phyloP scores from a whole-genome alignment of 2,113 vertebrate genomes.

The Empidonax alnorum region DNA sequence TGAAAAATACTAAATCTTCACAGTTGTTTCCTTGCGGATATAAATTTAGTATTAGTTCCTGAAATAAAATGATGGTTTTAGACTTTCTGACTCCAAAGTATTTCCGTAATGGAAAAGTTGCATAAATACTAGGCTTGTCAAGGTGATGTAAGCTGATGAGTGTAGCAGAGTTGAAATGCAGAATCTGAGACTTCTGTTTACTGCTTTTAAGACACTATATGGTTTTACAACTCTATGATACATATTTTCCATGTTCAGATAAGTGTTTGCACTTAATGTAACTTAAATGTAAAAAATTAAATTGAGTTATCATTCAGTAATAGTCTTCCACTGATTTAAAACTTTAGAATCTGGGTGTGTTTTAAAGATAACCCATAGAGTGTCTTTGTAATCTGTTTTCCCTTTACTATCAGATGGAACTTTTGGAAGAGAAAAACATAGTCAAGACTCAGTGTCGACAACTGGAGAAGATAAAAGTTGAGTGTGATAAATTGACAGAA shows the following conservation, averaged over 20 bases:
- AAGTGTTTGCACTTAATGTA: background rate
- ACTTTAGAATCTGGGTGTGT: background rate
- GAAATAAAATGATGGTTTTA: background rate
- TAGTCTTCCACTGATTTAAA: background rate
- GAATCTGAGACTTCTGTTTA: background rate
- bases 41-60: background rate
- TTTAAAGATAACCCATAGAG: background rate
- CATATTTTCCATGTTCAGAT: background rate
- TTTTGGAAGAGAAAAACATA: slow-evolving; percentile 80
- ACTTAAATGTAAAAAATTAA: background rate
- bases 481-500: slow-evolving; percentile 87
- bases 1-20: background rate
- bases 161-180: slow-evolving; percentile 3
- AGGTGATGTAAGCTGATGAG: slow-evolving; percentile 31
- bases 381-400: background rate
- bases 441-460: slow-evolving; percentile 80
- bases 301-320: background rate
- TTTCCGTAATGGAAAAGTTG: slow-evolving; percentile 39
- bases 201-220: background rate
- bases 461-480: slow-evolving; percentile 88
- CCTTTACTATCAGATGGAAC: slow-evolving; percentile 78
- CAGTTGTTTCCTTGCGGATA: background rate
- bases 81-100: background rate
- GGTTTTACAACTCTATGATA: background rate
- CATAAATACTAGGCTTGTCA: background rate